Base-by-base conservation (phyloP, 2,113 vertebrate genomes). In the Pandion haliaetus region DNA sequence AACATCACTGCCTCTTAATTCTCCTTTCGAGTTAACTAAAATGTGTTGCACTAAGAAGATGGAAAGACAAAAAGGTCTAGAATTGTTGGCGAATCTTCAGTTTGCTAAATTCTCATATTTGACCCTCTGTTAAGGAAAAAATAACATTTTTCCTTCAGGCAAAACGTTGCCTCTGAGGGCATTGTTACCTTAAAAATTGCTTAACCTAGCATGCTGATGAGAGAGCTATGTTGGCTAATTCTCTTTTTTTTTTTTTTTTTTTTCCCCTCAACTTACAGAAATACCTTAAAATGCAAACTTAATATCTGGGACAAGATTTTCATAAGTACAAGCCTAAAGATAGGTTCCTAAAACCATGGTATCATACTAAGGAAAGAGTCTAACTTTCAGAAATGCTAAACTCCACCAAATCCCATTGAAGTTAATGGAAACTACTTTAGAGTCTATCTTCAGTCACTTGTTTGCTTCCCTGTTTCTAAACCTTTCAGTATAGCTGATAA, bases 1-100 rank as follows among this genome's bases (percentile, higher is more conserved):
- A 95, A 66, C 45, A 91, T 82, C 57, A 82, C 15, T 98, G 61
- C 50, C n/a, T 96, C 85, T 59, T 96, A 97, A 95, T 96, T 92
- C 91, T 57, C 26, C 63, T 84, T 94, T 50, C 1, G 19, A 95
- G 44, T 86, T 94, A 90, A 61, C n/a, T 70, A 69, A 97, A 82
- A 23, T 14, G 34, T 17, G 38, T 71, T 70, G 34, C 65, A 71
- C 36, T 83, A 52, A 86, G 77, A 44, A 58, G 47, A 17, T 24
- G 10, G 49, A 95, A 96, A 87, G 57, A 72, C 32, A 93, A 50
- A 84, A 96, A 71, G 17, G 12, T 54, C 47, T 94, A 72, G 65
- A 81, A 82, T 29, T 79, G 17, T 14, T 77, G 42, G 10, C 14
- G 86, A 89, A 59, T 72, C 58, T 74, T 87, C 6, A 63, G 44